phyloP scores from a whole-genome alignment of 2,113 vertebrate species.

The Sebastes schlegelii region DNA sequence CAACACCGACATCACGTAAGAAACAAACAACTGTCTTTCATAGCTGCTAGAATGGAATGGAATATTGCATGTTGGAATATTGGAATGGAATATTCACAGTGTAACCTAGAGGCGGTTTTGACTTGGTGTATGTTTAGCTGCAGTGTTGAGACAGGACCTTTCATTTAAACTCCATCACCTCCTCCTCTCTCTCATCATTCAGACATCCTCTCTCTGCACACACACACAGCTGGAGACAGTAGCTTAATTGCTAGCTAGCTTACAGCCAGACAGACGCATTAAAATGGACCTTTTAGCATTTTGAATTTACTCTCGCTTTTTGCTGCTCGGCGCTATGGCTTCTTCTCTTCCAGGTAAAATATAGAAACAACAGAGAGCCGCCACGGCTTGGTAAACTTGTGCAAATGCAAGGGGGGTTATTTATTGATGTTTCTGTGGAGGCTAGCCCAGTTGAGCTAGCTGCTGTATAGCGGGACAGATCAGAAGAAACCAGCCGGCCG shows the following conservation, averaged over 20 bases:
- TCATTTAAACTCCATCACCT: constrained; percentile 56
- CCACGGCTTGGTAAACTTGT: constrained; percentile 15
- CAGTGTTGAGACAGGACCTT: constrained; percentile 9
- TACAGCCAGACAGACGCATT: constrained; percentile 33
- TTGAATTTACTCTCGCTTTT: background rate
- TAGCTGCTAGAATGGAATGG: background rate
- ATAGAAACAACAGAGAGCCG: background rate
- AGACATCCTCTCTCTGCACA: constrained; percentile 56
- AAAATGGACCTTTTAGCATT: constrained; percentile 25
- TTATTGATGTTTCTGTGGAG: constrained; percentile 55
- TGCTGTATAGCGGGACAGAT: constrained; percentile 71
- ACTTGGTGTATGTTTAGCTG: background rate
- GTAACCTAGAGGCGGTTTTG: background rate
- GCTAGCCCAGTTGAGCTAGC: constrained; percentile 67
- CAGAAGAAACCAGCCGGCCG: constrained; percentile 46
- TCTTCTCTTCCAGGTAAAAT: background rate
- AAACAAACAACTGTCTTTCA: constrained; percentile 16
- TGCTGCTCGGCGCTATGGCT: background rate
- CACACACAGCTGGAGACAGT: constrained; percentile 68
- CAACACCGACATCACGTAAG: constrained; percentile 74
- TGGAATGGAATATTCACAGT: constrained; percentile 1
- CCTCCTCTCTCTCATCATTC: constrained; percentile 65
- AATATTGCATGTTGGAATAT: no score
- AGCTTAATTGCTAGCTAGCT: constrained; percentile 73
- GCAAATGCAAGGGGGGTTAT: constrained; percentile 16